Base-by-base conservation (phyloP, 64 coral and sea anemone genomes). In the Dendrophyllia cribrosa region DNA sequence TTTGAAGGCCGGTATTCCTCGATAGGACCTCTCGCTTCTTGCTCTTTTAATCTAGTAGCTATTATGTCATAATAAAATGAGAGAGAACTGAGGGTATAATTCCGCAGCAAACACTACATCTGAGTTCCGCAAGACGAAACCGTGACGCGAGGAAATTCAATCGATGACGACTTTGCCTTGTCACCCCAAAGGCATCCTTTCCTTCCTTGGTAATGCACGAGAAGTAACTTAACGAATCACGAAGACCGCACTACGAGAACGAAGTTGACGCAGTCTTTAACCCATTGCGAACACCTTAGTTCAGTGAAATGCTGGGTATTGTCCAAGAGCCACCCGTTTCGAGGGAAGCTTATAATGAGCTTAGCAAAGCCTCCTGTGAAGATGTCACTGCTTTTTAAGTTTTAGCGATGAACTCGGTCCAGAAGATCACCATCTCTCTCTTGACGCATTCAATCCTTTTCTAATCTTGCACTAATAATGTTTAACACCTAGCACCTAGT, bases 281-380 rank as follows among this genome's bases (percentile, higher is more conserved):
- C 10, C 10, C 7, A 73, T 13, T 46, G 9, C 45, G 48, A 6
- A n/a, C 9, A 75, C 47, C 45, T 58, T 3, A 68, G 17, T 3
- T n/a, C 45, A 51, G 5, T 22, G 60, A 79, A 46, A 68, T 3
- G 4, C 1, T 6, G 44, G 61, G 13, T 17, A 14, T 51, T 51
- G 62, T 84, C 26, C 26, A 84, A 1, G n/a, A 84, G 62, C 80
- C 60, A 51, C 17, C 62, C 80, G 51, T 48, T 49, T 19, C 43
- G 46, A n/a, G n/a, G 80, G 44, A 68, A 67, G 80, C 44, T 51
- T 25, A 61, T 67, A 84, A 84, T 51, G 17, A 84, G 80, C 80
- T 67, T 84, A 67, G 63, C 80, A 68, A 4, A 67, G 80, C 9
- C 61, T 43, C 6, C 58, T 50, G 19, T 48, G 15, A 48, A 13